A percentile compares a stretch with the other conserved stretches of the same genome.
Conservation (phyloP, 2,797 vertebrate genomes). For the Coreius guichenoti region DNA sequence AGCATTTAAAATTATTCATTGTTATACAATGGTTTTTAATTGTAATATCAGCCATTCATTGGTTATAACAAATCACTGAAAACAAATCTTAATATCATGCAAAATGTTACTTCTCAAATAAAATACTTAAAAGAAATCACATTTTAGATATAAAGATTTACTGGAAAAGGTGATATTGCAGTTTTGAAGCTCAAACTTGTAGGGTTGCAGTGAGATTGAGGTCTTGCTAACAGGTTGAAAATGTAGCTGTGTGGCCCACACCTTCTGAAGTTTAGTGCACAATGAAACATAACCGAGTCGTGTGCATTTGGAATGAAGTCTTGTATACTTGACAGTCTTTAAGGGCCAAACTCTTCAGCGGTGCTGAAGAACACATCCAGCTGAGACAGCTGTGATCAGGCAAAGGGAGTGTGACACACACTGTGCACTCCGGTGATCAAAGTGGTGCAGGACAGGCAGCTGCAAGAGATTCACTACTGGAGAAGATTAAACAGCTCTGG, state of each 20-base stretch:
- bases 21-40: neutral
- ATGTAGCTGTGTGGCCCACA: neutral
- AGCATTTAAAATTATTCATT: neutral
- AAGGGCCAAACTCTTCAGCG: neutral
- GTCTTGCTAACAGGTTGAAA: neutral
- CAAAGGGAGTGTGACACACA: conserved; percentile 32
- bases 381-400: conserved; percentile 48
- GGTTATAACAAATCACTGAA: neutral
- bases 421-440: conserved; percentile 53
- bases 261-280: neutral
- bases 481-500: conserved; percentile 58
- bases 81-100: neutral
- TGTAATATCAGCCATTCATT: neutral
- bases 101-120: neutral
- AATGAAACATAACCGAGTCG: neutral
- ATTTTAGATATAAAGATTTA: neutral
- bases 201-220: neutral
- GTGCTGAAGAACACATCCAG: conserved; percentile 21
- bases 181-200: neutral
- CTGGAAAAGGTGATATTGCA: neutral
- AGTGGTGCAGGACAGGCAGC: conserved; percentile 53
- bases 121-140: neutral
- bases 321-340: conserved; percentile 16
- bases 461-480: conserved; percentile 51
- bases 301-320: conserved; percentile 17